Percentiles rank a stretch among this genome's conserved stretches.
Evolutionary conservation across 2,888 invertebrate species (phyloP).

Genomic region (Dorcus parallelipipedus): DNA sequence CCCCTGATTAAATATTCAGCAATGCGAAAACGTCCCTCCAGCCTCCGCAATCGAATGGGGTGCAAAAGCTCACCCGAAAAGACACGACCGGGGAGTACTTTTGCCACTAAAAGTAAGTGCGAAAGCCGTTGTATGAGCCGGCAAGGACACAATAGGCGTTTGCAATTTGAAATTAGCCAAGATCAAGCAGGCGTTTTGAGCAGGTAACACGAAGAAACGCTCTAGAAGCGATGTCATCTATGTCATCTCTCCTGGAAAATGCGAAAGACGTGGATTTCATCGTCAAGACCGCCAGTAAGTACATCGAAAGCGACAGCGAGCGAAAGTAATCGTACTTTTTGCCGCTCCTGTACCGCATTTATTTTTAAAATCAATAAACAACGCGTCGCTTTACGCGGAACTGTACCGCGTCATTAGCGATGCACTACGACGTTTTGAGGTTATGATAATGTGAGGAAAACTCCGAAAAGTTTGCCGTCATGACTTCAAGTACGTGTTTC

Average conservation of each 20-base stretch:
- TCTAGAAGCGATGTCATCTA: slow-evolving; percentile 11
- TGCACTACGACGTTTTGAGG: slow-evolving; percentile 14
- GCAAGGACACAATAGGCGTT: not conserved
- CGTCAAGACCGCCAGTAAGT: slow-evolving; percentile 47
- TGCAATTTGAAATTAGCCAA: slow-evolving; percentile 5
- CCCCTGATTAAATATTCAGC: too few relatives aligned
- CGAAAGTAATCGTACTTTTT: not conserved
- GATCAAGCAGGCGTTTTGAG: slow-evolving; percentile 9
- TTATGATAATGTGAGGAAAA: slow-evolving; percentile 1
- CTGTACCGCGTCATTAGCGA: slow-evolving; percentile 21
- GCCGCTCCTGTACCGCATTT: slow-evolving; percentile 2
- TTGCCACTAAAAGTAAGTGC: too few relatives aligned
- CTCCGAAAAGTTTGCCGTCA: not conserved
- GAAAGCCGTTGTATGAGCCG: too few relatives aligned
- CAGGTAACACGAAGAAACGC: slow-evolving; percentile 10
- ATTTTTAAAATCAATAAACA: slow-evolving; percentile 22
- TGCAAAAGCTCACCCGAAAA: too few relatives aligned
- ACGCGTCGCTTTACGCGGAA: slow-evolving; percentile 19
- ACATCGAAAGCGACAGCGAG: not conserved
- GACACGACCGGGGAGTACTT: too few relatives aligned
- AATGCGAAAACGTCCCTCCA: too few relatives aligned
- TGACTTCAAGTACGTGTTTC: slow-evolving; percentile 8
- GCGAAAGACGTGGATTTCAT: slow-evolving; percentile 46
- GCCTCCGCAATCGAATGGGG: too few relatives aligned
- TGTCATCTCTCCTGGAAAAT: slow-evolving; percentile 37